These are phyloP conservation scores for Cherax quadricarinatus DNA, from an alignment of 1,140 invertebrate genomes.

Conservation along the genomic window DNA sequence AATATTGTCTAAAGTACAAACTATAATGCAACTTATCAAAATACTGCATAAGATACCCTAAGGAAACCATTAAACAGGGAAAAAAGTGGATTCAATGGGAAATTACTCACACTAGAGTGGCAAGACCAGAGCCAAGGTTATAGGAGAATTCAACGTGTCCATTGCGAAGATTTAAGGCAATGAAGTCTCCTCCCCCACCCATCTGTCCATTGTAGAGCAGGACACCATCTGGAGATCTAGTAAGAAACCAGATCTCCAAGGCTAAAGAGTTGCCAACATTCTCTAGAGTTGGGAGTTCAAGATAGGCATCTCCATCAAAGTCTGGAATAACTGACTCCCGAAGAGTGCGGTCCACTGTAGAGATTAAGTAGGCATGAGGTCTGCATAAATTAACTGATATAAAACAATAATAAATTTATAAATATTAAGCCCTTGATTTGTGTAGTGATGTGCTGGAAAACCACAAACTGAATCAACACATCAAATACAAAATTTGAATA, in stretches of 20 bases:
- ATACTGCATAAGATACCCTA: slow-evolving; percentile 54
- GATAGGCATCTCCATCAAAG: slow-evolving; percentile 85
- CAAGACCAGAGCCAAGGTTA: slow-evolving; percentile 91
- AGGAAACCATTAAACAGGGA: slow-evolving; percentile 20
- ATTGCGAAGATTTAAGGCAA: slow-evolving; percentile 88
- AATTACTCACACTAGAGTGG: slow-evolving; percentile 86
- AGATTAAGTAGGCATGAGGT: background rate
- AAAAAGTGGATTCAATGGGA: slow-evolving; percentile 16
- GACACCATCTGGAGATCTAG: slow-evolving; percentile 86
- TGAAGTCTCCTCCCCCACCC: slow-evolving; percentile 86
- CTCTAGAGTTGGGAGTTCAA: slow-evolving; percentile 86
- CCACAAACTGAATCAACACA: too few species aligned
- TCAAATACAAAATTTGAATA: too few species aligned
- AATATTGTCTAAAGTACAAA: slow-evolving; percentile 44
- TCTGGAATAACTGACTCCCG: slow-evolving; percentile 75
- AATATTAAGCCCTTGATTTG: too few species aligned
- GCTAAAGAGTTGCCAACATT: slow-evolving; percentile 87
- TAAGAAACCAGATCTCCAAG: slow-evolving; percentile 92
- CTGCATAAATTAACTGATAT: too few species aligned
- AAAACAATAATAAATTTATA: too few species aligned
- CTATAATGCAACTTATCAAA: slow-evolving; percentile 49
- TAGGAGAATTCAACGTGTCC: slow-evolving; percentile 89
- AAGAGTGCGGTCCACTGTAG: slow-evolving; percentile 70
- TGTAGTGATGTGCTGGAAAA: too few species aligned
- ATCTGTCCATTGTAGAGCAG: slow-evolving; percentile 90